Conservation (phyloP, 2,797 vertebrate genomes). For the Petrocephalus sullivani region DNA sequence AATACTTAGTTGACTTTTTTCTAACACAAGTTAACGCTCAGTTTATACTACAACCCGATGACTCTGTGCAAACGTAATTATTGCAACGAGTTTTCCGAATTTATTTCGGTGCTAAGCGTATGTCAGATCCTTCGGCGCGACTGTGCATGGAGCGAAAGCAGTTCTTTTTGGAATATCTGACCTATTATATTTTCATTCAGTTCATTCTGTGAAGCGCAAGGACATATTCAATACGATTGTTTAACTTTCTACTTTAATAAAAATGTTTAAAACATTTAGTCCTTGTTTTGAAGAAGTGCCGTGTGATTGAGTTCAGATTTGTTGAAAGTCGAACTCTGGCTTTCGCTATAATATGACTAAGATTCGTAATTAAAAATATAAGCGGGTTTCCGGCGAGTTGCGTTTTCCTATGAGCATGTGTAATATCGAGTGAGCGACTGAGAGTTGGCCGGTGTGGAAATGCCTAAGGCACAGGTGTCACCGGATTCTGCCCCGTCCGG, state of each 20-base stretch:
- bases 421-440: not conserved
- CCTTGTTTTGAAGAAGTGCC: not conserved
- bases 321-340: not conserved
- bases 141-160: not conserved
- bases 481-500: conserved; percentile 38
- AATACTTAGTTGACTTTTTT: not conserved
- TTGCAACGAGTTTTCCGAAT: not conserved
- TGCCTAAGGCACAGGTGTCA: conserved; percentile 39
- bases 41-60: not conserved
- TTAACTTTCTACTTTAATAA: not conserved
- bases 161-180: not conserved
- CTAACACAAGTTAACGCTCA: not conserved
- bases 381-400: not conserved
- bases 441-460: conserved; percentile 14
- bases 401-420: conserved; percentile 9
- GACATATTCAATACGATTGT: not conserved
- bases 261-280: not conserved
- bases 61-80: not conserved
- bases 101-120: not conserved
- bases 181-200: not conserved
- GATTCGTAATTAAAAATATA: not conserved
- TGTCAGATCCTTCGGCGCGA: not conserved
- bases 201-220: conserved; percentile 3
- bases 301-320: not conserved
- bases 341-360: not conserved